Base-by-base conservation (phyloP, 2,888 invertebrate genomes). In the Drosophila subsilvestris region DNA sequence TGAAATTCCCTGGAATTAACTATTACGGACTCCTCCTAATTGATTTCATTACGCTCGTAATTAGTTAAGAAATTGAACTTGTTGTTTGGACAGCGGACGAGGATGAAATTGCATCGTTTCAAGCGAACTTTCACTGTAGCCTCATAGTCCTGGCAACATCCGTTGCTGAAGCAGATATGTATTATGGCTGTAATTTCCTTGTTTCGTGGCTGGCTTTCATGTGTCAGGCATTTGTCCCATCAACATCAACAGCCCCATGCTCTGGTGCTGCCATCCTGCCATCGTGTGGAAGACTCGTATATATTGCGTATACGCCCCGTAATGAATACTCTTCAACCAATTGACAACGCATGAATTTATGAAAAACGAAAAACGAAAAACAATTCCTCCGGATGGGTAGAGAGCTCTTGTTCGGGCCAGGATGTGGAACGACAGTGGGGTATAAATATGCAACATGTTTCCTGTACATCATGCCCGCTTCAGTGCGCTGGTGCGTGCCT, bases 271-370 rank as follows among this genome's bases (percentile, higher is more conserved):
- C 50, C 44, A 60, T 25, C 32, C 43, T 6, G 29, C 22, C 50
- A 32, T 50, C 76, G 20, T 50, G 44, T 66, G 73, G 61, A 61
- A 55, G 54, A 75, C 44, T 56, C 59, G 45, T 73, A 83, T 73
- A 83, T 75, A 83, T 86, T 80, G 72, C 84, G 83, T 74, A 86
- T 83, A 83, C 84, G 83, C 78, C 76, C 58, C 74, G 86, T 81
- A 83, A 80, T 86, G 86, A 83, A 84, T 74, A 76, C 65, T 69
- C 58, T 22, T 60, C 62, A 66, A 66, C 71, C 75, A 79, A 83
- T 83, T 55, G 76, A 65, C 78, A 56, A 55, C 74, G 69, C 74
- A 80, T 75, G 81, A 80, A 83, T 80, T 86, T 83, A 81, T 79
- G 81, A 65, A 59, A 74, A 74, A 49, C 66, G 81, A 65, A 59